phyloP scores from a whole-genome alignment of 2,888 invertebrate genomes.

The Eudasyphora cyanicolor region DNA sequence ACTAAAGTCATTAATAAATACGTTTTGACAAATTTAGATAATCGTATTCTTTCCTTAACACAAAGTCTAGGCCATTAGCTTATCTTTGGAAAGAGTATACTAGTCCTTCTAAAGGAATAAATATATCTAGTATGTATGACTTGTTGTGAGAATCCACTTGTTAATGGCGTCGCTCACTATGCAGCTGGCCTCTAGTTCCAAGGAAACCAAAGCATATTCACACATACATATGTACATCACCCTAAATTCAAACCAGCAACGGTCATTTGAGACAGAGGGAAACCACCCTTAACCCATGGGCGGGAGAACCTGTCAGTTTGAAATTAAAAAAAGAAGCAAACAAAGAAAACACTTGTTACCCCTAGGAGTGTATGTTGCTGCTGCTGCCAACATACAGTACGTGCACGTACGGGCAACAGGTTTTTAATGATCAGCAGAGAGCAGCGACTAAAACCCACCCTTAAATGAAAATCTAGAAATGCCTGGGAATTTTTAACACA shows the following conservation, averaged over 20 bases:
- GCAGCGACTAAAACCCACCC: conserved; percentile 28
- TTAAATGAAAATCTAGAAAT: conserved; percentile 53
- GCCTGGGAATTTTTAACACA: conserved; percentile 63
- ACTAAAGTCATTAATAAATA: no score
- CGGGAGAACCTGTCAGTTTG: conserved; percentile 52
- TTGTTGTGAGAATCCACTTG: not conserved
- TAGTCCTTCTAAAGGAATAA: no score
- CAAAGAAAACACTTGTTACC: conserved; percentile 52
- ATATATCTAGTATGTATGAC: no score
- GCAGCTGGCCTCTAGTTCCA: not conserved
- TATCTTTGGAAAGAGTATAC: no score
- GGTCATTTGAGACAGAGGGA: conserved; percentile 27
- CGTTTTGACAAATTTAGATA: no score
- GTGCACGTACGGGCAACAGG: conserved; percentile 49
- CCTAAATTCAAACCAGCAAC: conserved; percentile 9
- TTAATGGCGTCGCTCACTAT: not conserved
- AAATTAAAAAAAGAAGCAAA: no score
- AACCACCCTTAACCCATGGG: conserved; percentile 47
- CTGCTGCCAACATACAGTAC: not conserved
- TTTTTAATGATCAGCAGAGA: conserved; percentile 35
- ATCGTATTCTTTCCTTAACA: no score
- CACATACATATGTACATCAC: not conserved
- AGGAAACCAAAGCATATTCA: not conserved
- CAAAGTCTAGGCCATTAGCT: no score
- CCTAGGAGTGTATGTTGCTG: not conserved